Evolutionary conservation across 1,140 invertebrate genomes (phyloP).

Genomic region (Drosophila suzukii): DNA sequence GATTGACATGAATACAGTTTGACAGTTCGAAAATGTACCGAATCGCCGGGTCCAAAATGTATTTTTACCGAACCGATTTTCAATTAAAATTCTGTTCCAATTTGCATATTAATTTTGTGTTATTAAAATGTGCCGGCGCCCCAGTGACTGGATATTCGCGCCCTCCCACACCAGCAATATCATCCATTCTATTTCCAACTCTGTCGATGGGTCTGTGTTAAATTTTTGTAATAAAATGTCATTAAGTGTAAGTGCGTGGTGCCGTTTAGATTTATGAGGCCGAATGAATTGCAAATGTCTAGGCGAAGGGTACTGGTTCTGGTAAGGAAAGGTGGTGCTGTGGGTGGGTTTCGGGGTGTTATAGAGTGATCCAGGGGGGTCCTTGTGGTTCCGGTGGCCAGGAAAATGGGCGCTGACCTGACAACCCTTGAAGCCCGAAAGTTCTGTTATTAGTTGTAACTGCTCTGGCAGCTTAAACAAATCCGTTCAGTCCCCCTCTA

Average conservation of each 20-base stretch:
- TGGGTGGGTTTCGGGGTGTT: background rate
- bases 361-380: slow-evolving; percentile 6
- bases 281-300: slow-evolving; percentile 39
- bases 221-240: slow-evolving; percentile 74
- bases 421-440: slow-evolving; percentile 37
- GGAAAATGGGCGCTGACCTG: slow-evolving; percentile 28
- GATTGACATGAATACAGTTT: too few species aligned
- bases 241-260: slow-evolving; percentile 64
- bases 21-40: slow-evolving; percentile 2
- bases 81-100: slow-evolving; percentile 56
- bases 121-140: slow-evolving; percentile 44
- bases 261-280: slow-evolving; percentile 65
- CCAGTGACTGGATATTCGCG: slow-evolving; percentile 4
- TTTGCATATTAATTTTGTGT: slow-evolving; percentile 74
- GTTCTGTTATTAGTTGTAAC: slow-evolving; percentile 70
- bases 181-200: slow-evolving; percentile 1
- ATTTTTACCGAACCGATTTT: slow-evolving; percentile 32
- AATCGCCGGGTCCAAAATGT: background rate
- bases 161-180: background rate
- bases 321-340: too few species aligned
- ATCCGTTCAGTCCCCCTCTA: slow-evolving; percentile 7
- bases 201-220: slow-evolving; percentile 19
- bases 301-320: background rate
- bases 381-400: slow-evolving; percentile 42
- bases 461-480: slow-evolving; percentile 49